These are phyloP conservation scores for Nannobrachium achirus DNA, from an alignment of 2,113 vertebrate species.

Conservation along the genomic window DNA sequence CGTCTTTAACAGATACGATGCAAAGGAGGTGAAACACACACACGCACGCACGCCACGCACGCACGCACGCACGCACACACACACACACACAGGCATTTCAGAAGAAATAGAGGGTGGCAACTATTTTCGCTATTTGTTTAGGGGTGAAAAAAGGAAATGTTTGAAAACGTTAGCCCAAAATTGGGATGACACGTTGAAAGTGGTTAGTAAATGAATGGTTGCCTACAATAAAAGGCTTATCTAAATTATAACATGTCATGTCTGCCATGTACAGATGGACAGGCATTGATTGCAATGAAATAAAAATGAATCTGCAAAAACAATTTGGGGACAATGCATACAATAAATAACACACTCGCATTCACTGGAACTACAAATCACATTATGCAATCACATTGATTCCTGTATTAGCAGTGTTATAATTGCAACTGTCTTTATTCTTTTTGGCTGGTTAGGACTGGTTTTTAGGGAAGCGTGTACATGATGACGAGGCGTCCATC, in stretches of 20 bases:
- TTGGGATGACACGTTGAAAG: neutral
- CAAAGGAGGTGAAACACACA: constrained; percentile 76
- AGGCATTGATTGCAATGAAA: no score
- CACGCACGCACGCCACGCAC: neutral
- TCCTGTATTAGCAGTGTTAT: neutral
- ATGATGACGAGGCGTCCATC: constrained; percentile 89
- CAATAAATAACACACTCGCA: no score
- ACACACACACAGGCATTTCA: neutral
- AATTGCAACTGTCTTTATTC: neutral
- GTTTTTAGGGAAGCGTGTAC: constrained; percentile 90
- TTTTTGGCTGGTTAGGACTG: constrained; percentile 80
- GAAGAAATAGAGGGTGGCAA: no score
- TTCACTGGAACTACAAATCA: neutral
- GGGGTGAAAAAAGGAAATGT: no score
- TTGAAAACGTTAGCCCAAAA: no score
- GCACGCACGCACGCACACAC: neutral
- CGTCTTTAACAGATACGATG: constrained; percentile 80
- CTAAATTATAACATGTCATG: no score
- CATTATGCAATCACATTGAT: neutral
- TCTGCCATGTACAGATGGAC: no score
- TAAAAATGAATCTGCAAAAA: no score
- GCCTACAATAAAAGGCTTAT: neutral
- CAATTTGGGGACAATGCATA: no score
- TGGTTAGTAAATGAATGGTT: neutral
- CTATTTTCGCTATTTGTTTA: no score